These are phyloP conservation scores for Drosophila ogumai DNA, from an alignment of 1,140 invertebrate species.

Conservation along the genomic window DNA sequence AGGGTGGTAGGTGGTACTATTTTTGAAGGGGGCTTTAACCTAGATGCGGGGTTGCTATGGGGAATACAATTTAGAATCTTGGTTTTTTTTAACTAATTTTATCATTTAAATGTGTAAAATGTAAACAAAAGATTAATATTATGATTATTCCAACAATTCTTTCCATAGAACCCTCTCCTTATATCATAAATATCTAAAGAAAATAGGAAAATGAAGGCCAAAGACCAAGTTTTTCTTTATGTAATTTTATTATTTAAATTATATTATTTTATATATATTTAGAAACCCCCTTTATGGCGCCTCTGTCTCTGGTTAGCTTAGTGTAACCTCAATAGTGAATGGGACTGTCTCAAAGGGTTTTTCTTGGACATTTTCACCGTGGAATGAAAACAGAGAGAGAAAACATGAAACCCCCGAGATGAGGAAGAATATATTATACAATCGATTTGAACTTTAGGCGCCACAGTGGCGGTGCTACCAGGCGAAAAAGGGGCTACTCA, in stretches of 20 bases:
- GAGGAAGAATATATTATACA: slow-evolving; percentile 55
- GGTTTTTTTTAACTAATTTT: neutral
- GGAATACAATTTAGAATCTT: no score
- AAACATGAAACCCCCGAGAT: neutral
- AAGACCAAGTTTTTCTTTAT: neutral
- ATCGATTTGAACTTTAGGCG: slow-evolving; percentile 64
- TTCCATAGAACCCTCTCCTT: no score
- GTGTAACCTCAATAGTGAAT: slow-evolving; percentile 60
- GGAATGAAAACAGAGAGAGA: neutral
- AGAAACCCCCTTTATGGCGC: neutral
- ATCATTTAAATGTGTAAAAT: no score
- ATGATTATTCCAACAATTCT: no score
- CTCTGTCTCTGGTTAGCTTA: slow-evolving; percentile 11
- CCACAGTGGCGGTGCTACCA: slow-evolving; percentile 34
- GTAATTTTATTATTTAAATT: neutral
- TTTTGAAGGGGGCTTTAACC: slow-evolving; percentile 10
- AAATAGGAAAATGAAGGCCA: neutral
- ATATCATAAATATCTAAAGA: no score
- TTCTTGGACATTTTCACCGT: slow-evolving; percentile 6
- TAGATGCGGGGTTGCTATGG: neutral
- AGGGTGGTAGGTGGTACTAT: neutral
- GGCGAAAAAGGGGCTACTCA: slow-evolving; percentile 9
- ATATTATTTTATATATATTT: neutral
- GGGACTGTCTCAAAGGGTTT: slow-evolving; percentile 21
- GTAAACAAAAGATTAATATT: no score